phyloP scores from a whole-genome alignment of 2,113 vertebrate genomes.

The Trematocara nigrifrons region DNA sequence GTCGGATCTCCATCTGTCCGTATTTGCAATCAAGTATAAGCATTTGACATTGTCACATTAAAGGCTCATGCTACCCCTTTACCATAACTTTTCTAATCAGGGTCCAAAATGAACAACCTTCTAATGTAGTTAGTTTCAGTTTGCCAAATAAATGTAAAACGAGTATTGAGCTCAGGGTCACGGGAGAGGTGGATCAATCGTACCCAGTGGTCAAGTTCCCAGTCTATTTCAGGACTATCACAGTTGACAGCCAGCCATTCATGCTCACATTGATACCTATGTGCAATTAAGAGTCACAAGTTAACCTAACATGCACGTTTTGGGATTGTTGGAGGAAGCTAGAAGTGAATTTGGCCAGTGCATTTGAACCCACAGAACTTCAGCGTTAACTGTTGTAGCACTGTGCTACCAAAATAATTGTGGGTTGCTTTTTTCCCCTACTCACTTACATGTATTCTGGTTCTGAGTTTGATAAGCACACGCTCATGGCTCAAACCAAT shows the following conservation, averaged over 20 bases:
- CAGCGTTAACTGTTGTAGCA: neutral
- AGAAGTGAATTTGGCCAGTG: neutral
- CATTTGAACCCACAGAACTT: neutral
- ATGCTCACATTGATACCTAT: neutral
- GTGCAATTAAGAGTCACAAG: neutral
- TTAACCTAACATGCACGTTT: neutral
- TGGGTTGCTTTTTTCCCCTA: neutral
- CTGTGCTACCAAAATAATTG: neutral
- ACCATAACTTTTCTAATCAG: neutral
- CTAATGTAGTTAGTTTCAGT: neutral
- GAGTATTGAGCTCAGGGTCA: neutral
- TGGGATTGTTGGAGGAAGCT: neutral
- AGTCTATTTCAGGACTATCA: neutral
- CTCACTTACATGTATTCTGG: neutral
- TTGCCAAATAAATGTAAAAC: neutral
- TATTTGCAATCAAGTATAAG: neutral
- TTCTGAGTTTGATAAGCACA: neutral
- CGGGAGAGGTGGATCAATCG: neutral
- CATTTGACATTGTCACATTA: neutral
- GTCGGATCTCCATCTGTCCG: neutral
- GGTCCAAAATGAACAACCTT: neutral
- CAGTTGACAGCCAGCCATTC: neutral
- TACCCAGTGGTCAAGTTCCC: neutral
- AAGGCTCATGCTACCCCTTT: neutral
- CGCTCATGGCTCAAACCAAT: neutral